Conservation (phyloP, 2,888 invertebrate species). For the Macroteleia sp. region DNA sequence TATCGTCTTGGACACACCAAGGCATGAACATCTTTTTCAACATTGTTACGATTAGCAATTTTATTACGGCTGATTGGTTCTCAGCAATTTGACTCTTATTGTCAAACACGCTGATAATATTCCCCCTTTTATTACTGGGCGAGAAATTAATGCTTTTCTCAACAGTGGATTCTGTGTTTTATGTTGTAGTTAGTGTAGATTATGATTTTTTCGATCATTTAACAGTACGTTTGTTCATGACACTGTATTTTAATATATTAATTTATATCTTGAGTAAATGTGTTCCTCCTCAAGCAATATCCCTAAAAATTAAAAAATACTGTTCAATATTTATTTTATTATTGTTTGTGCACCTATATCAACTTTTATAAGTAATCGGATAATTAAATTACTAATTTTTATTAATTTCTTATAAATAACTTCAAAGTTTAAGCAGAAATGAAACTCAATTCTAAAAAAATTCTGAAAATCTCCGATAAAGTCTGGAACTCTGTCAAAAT, state of each 20-base stretch:
- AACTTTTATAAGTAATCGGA: too few species aligned
- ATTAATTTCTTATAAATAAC: too few species aligned
- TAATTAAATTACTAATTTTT: too few species aligned
- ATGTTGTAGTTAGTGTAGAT: constrained; percentile 40
- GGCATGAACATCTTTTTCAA: constrained; percentile 88
- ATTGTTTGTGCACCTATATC: too few species aligned
- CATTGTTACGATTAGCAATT: constrained; percentile 33
- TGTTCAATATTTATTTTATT: too few species aligned
- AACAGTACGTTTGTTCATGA: constrained; percentile 14
- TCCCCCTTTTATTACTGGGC: constrained; percentile 51
- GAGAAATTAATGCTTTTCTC: constrained; percentile 46
- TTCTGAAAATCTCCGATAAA: too few species aligned
- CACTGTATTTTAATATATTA: constrained; percentile 20
- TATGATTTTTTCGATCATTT: not conserved
- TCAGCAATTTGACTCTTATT: constrained; percentile 16
- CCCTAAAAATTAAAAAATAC: too few species aligned
- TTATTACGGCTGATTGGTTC: constrained; percentile 32
- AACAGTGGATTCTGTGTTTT: constrained; percentile 47
- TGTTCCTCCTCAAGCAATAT: too few species aligned
- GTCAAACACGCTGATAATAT: constrained; percentile 19
- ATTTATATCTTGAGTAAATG: too few species aligned
- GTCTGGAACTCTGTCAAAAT: too few species aligned
- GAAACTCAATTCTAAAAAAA: too few species aligned
- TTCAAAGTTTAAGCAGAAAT: too few species aligned
- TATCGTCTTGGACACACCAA: constrained; percentile 99